phyloP scores from a whole-genome alignment of 2,888 invertebrate genomes.

The Papilio gigon region DNA sequence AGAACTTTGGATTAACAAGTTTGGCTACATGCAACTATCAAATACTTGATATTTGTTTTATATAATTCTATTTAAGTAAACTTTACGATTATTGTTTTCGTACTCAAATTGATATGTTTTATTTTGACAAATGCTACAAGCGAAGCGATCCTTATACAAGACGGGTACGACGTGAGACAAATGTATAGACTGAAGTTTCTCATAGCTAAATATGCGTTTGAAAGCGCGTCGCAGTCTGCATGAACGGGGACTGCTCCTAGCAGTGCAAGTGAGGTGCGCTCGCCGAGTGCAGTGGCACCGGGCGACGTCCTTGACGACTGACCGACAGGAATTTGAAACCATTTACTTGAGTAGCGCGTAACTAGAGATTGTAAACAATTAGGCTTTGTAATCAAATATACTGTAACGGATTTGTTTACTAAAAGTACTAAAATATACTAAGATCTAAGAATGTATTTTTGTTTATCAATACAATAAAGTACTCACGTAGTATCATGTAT shows the following conservation, averaged over 20 bases:
- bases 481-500: too few relatives aligned
- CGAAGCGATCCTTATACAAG: too few relatives aligned
- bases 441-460: too few relatives aligned
- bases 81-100: too few relatives aligned
- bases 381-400: not conserved
- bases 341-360: slow-evolving; percentile 12
- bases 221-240: not conserved
- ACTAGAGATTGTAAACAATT: slow-evolving; percentile 15
- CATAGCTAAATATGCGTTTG: not conserved
- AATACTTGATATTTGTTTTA: too few relatives aligned
- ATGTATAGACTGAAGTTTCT: not conserved
- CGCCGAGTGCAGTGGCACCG: not conserved
- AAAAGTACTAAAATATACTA: too few relatives aligned
- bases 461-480: too few relatives aligned
- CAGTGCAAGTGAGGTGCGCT: slow-evolving; percentile 22
- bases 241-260: not conserved
- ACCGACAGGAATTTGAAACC: slow-evolving; percentile 34
- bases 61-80: too few relatives aligned
- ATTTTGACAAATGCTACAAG: too few relatives aligned
- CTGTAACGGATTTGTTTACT: too few relatives aligned
- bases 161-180: not conserved
- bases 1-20: not conserved
- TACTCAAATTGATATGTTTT: too few relatives aligned
- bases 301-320: slow-evolving; percentile 31
- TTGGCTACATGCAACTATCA: too few relatives aligned